These are phyloP conservation scores for Lagopus muta DNA, from an alignment of 2,113 vertebrate genomes.

Conservation along the genomic window DNA sequence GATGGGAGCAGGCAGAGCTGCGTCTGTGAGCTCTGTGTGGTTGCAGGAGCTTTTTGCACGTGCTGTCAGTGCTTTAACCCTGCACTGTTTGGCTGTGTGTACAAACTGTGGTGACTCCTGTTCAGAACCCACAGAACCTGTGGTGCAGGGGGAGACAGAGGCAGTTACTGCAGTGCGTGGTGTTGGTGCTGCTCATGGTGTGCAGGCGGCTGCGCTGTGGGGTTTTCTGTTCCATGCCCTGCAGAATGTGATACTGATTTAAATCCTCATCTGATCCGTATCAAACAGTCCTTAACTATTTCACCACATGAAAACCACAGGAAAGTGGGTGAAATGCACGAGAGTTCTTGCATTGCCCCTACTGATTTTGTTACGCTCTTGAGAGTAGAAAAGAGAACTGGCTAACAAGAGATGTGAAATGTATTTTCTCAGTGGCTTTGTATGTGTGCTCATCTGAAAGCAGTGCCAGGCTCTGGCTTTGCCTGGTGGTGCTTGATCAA, in stretches of 20 bases:
- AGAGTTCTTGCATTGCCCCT: not conserved
- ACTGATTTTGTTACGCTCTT: not conserved
- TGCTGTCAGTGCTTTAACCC: not conserved
- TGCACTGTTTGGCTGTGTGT: not conserved
- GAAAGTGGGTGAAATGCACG: not conserved
- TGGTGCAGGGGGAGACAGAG: not conserved
- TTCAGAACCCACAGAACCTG: not conserved
- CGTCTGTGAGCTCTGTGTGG: not conserved
- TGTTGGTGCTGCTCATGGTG: not conserved
- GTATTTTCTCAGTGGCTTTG: not conserved
- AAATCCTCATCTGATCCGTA: not conserved
- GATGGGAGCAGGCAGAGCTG: not conserved
- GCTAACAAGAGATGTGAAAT: not conserved
- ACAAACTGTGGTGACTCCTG: not conserved
- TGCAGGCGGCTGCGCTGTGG: not conserved
- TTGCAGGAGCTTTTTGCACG: not conserved
- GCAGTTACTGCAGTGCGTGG: not conserved
- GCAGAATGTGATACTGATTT: not conserved
- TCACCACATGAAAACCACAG: not conserved
- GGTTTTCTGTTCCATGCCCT: not conserved
- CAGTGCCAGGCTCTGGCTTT: not conserved
- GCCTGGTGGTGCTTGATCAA: fast-evolving
- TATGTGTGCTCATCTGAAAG: not conserved
- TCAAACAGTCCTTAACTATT: not conserved
- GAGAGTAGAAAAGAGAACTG: not conserved